Conservation (phyloP, 2,888 invertebrate species). For the Harpagoxenus sublaevis region DNA sequence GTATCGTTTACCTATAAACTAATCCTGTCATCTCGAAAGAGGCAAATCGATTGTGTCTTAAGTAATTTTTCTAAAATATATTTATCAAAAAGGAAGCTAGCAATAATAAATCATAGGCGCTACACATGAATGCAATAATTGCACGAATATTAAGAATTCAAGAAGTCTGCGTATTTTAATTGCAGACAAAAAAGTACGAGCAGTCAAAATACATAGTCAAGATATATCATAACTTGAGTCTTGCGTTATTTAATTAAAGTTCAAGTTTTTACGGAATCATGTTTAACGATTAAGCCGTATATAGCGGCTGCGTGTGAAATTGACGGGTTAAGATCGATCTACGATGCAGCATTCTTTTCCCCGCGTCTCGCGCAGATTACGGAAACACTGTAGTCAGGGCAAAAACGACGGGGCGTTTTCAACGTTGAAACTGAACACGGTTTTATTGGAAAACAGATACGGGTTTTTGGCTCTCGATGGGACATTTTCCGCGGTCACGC, state of each 20-base stretch:
- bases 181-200: background rate
- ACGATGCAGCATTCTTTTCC: background rate
- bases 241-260: background rate
- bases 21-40: background rate
- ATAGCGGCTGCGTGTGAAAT: background rate
- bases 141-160: background rate
- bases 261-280: slow-evolving; percentile 2
- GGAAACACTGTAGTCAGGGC: background rate
- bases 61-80: background rate
- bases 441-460: slow-evolving; percentile 28
- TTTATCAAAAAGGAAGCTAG: background rate
- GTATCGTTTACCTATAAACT: background rate
- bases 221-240: background rate
- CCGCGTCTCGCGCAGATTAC: slow-evolving; percentile 20
- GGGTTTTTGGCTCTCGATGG: background rate
- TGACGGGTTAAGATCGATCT: background rate
- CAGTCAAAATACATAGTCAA: background rate
- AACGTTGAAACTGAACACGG: background rate
- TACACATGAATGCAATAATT: background rate
- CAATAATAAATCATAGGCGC: background rate
- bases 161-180: background rate
- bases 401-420: background rate
- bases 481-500: background rate
- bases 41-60: background rate
- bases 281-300: slow-evolving; percentile 4